Evolutionary conservation across 2,113 vertebrate species (phyloP).

Genomic region (Scolopax mira): DNA sequence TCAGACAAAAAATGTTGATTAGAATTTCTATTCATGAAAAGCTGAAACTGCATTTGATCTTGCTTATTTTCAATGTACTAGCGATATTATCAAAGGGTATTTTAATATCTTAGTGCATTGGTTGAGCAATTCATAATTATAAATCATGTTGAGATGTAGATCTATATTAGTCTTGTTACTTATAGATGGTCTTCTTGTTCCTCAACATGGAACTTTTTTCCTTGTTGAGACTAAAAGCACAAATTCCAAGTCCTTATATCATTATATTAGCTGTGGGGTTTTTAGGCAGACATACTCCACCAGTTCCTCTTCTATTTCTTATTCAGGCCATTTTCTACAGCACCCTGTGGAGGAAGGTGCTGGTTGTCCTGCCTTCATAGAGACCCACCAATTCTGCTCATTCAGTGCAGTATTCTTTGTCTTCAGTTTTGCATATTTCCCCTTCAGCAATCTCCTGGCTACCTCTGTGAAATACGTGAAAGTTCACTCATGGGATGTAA

Average conservation of each 20-base stretch:
- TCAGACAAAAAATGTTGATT: background rate
- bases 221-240: background rate
- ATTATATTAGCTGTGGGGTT: accelerated
- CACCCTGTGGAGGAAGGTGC: background rate
- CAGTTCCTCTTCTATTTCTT: background rate
- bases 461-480: background rate
- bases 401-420: background rate
- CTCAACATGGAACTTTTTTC: background rate
- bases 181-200: background rate
- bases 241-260: background rate
- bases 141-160: background rate
- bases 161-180: background rate
- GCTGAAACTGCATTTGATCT: background rate
- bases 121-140: background rate
- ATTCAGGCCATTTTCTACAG: background rate
- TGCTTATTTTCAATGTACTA: background rate
- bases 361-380: background rate
- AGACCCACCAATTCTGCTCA: background rate
- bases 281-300: background rate
- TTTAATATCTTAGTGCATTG: background rate
- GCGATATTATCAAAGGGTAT: background rate
- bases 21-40: background rate
- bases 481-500: background rate
- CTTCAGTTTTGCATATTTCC: background rate
- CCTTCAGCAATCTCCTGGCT: background rate